Base-by-base conservation (phyloP, 2,888 invertebrate species). In the Cancer borealis region DNA sequence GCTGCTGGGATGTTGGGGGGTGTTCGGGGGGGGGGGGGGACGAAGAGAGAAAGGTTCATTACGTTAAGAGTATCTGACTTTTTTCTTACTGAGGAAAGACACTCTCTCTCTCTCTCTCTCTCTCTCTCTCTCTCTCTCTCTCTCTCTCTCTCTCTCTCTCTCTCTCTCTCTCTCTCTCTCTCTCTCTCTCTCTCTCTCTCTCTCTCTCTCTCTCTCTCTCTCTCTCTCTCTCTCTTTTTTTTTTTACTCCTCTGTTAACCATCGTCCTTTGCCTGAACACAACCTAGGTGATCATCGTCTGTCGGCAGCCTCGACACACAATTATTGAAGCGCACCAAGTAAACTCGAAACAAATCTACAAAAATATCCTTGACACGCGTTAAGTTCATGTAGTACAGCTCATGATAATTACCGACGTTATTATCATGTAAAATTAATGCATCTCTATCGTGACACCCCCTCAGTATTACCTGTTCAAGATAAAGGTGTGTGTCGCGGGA, bases 61-160 rank as follows among this genome's bases (percentile, higher is more conserved):
- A 84, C n/a, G 84, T 84, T 10, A 84, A 84, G 84, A 84, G 84
- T 84, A 84, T 30, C 30, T 84, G 17, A 84, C 84, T 39, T 84
- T 39, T 84, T 79, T 60, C 60, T 73, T 73, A 73, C 26, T 73
- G n/a, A 1, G 26, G n/a, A 6, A 4, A 26, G 26, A 6, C 73
- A 26, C 73, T 73, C 88, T 88, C 88, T 89, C 89, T 49, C 49
- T 89, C 89, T 47, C 89, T 49, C 89, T 88, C 88, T 46, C 88
- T 46, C 46, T 46, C 26, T 88, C 88, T 88, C 88, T 88, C 88
- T 88, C 88, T 88, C 88, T 88, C 88, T 88, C 88, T 88, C 88
- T 88, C 46, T 46, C 46, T 46, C 46, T 46, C 88, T 88, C 88
- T 46, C 46, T 12, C 39, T 30, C 88, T 88, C 45, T 88, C 88